Base-by-base conservation (phyloP, 1,140 invertebrate species). In the Apocrypta bakeri region DNA sequence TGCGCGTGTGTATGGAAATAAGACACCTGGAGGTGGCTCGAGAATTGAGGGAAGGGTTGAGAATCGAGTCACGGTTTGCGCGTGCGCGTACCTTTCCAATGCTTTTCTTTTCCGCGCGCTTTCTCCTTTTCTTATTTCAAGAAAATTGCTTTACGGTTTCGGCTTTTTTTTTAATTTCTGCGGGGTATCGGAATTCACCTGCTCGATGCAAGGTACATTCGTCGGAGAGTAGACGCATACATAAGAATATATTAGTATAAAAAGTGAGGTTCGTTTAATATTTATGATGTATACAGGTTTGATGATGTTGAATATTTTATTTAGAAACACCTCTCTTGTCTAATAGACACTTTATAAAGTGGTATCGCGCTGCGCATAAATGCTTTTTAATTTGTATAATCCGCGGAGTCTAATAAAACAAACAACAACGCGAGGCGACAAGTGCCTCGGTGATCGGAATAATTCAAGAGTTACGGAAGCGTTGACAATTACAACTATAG, bases 211-310 rank as follows among this genome's bases (percentile, higher is more conserved):
- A 72, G 80, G 25, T 79, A 68, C n/a, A 79, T 75, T 61, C 21
- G 27, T 27, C 48, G 33, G n/a, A 63, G 17, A 76, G 27, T 27
- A 64, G n/a, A 12, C 42, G 33, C 40, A 66, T 75, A 63, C 48
- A 29, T n/a, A 77, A 82, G 66, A 76, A 71, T 76, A 77, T 21
- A 77, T 76, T 79, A 83, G 27, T 68, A 72, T 81, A 66, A 64
- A 81, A 81, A 81, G 0, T n/a, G 17, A 72, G 42, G 27, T 48
- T 72, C 42, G 29, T 79, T 81, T 74, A 72, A 81, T 81, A 73
- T 81, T 73, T 81, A 81, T 81, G 33, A 80, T 31, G 48, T n/a
- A 63, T 72, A n/a, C 31, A 68, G 63, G 24, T 75, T 74, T 56
- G 29, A 29, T 9, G 27, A 29, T 29, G 12, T 6, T 66, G 27